A percentile compares a stretch with the other conserved stretches of the same genome.
These are phyloP conservation scores for Alitta virens DNA, from an alignment of 2,888 invertebrate species.

Conservation along the genomic window DNA sequence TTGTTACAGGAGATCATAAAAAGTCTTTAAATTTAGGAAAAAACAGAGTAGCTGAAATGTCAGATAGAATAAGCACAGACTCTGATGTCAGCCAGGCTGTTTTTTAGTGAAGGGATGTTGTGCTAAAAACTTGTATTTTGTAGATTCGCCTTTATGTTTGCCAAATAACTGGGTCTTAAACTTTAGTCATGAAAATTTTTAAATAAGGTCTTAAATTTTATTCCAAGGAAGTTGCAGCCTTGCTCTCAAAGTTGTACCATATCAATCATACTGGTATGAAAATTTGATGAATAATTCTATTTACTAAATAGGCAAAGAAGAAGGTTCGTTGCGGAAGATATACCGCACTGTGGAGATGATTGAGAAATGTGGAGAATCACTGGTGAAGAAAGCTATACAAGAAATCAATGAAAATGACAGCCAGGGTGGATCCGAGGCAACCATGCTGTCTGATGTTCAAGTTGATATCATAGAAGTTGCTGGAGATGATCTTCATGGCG, in stretches of 20 bases:
- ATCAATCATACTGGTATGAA: not conserved
- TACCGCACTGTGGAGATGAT: slow-evolving; percentile 40
- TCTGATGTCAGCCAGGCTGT: too few relatives aligned
- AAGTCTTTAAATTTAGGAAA: too few relatives aligned
- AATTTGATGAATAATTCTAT: not conserved
- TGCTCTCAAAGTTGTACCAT: not conserved
- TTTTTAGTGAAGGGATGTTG: too few relatives aligned
- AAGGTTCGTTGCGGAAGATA: slow-evolving; percentile 32
- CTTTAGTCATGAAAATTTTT: too few relatives aligned
- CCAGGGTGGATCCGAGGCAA: slow-evolving; percentile 21
- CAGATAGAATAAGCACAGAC: too few relatives aligned
- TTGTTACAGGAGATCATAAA: too few relatives aligned
- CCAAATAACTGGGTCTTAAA: too few relatives aligned
- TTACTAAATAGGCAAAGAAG: slow-evolving; percentile 20
- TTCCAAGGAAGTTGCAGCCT: too few relatives aligned
- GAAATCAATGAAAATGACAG: not conserved
- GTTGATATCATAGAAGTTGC: slow-evolving; percentile 35
- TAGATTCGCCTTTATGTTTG: too few relatives aligned
- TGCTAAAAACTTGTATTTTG: too few relatives aligned
- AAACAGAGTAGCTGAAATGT: too few relatives aligned
- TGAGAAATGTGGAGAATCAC: slow-evolving; percentile 30
- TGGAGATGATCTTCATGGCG: slow-evolving; percentile 24
- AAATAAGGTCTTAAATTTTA: too few relatives aligned
- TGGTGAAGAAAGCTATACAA: slow-evolving; percentile 25
- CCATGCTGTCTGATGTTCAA: slow-evolving; percentile 37